phyloP scores from a whole-genome alignment of 2,797 vertebrate genomes.

The Notolepis coatsorum region DNA sequence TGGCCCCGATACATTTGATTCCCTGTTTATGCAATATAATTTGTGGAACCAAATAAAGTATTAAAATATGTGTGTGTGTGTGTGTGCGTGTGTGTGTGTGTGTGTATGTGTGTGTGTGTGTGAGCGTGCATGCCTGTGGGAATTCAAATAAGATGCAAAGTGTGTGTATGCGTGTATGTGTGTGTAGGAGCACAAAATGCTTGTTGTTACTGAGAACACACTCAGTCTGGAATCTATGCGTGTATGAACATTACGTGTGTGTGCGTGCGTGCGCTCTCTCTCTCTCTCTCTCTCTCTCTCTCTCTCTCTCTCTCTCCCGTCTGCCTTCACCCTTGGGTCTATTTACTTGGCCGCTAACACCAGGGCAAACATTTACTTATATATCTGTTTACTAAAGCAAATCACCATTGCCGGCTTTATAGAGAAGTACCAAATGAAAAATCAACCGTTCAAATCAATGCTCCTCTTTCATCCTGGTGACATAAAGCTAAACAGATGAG shows the following conservation, averaged over 20 bases:
- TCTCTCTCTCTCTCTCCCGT: too few species aligned
- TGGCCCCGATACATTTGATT: too few species aligned
- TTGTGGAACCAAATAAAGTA: too few species aligned
- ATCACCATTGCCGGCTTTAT: neutral
- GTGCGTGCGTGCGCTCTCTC: neutral
- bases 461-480: neutral
- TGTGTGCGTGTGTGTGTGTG: neutral
- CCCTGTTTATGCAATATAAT: too few species aligned
- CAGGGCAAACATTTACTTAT: neutral
- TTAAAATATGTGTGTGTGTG: conserved; percentile 1
- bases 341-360: neutral
- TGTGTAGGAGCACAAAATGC: neutral
- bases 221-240: neutral
- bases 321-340: too few species aligned
- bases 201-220: too few species aligned
- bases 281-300: too few species aligned
- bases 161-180: neutral
- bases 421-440: neutral
- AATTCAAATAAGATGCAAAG: too few species aligned
- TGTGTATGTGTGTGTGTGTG: conserved; percentile 5
- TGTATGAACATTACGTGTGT: neutral
- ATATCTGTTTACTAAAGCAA: neutral
- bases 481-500: neutral
- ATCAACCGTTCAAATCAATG: neutral
- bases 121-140: neutral